phyloP scores from a whole-genome alignment of 2,888 invertebrate genomes.

The Sphaeridia pumilis region DNA sequence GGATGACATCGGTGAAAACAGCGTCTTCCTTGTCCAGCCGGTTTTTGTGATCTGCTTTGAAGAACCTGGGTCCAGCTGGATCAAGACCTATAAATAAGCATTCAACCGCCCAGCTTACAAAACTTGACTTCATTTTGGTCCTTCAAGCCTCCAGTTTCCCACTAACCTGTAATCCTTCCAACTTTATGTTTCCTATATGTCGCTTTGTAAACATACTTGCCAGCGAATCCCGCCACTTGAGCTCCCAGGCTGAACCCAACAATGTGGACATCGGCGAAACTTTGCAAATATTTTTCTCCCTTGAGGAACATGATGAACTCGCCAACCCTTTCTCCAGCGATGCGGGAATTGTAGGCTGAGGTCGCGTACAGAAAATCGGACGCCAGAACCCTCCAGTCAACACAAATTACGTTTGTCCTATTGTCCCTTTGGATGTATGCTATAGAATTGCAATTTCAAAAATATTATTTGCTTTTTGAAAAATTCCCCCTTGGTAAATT shows the following conservation, averaged over 20 bases:
- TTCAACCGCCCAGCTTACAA: conserved; percentile 14
- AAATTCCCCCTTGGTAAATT: not conserved
- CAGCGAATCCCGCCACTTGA: conserved; percentile 25
- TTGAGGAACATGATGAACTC: conserved; percentile 21
- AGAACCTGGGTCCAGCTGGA: conserved; percentile 11
- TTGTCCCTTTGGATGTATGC: conserved; percentile 24
- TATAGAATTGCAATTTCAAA: conserved; percentile 5
- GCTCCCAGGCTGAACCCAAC: conserved; percentile 31
- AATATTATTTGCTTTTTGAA: no score
- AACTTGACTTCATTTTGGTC: not conserved
- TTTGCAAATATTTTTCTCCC: not conserved
- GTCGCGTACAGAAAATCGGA: conserved; percentile 23
- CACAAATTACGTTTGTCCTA: conserved; percentile 26
- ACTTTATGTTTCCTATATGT: conserved; percentile 16
- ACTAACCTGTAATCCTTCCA: conserved; percentile 25
- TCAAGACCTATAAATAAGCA: conserved; percentile 1
- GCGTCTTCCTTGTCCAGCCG: conserved; percentile 23
- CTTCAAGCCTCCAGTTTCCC: not conserved
- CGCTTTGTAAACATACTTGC: conserved; percentile 9
- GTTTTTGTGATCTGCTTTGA: not conserved
- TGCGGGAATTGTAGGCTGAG: conserved; percentile 25
- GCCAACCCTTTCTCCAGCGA: conserved; percentile 26
- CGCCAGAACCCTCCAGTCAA: conserved; percentile 29
- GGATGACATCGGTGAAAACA: conserved; percentile 23
- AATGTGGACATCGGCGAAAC: conserved; percentile 14